Percentiles rank a stretch among this genome's conserved stretches.
Evolutionary conservation across 2,888 invertebrate species (phyloP).

Genomic region (Chrysotoxum bicinctum): DNA sequence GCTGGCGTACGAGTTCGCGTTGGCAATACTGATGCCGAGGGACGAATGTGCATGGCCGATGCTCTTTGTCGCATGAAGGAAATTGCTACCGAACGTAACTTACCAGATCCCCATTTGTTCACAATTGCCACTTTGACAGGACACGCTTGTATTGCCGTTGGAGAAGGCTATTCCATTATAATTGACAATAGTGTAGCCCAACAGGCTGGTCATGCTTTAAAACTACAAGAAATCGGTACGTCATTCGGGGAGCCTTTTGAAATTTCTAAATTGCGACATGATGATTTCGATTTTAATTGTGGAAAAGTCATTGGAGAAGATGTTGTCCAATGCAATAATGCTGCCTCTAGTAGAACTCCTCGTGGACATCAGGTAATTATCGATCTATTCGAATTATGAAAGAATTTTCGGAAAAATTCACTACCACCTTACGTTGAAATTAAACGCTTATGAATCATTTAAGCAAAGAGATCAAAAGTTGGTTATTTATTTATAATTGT

Average conservation of each 20-base stretch:
- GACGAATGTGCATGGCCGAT: constrained; percentile 96
- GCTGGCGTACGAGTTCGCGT: constrained; percentile 92
- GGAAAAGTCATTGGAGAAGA: constrained; percentile 92
- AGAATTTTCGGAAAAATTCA: too few species aligned
- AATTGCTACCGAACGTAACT: constrained; percentile 84
- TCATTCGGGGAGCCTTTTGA: constrained; percentile 88
- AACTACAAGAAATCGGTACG: constrained; percentile 79
- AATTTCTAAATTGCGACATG: constrained; percentile 88
- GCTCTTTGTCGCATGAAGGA: constrained; percentile 88
- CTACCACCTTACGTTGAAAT: too few species aligned
- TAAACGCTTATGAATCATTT: too few species aligned
- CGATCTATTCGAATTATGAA: background rate
- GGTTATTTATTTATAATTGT: background rate
- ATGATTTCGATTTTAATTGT: constrained; percentile 87
- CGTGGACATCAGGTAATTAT: constrained; percentile 89
- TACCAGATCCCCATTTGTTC: constrained; percentile 91
- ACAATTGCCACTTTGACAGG: constrained; percentile 96
- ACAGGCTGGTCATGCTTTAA: constrained; percentile 81
- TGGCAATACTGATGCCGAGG: constrained; percentile 98
- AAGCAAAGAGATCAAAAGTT: too few species aligned
- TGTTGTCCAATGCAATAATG: constrained; percentile 89
- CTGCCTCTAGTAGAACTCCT: constrained; percentile 86
- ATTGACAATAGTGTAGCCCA: constrained; percentile 90
- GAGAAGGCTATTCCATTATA: constrained; percentile 88
- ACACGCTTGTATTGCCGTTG: constrained; percentile 88